These are phyloP conservation scores for Taeniopygia guttata DNA, from an alignment of 2,797 vertebrate genomes.

Conservation along the genomic window DNA sequence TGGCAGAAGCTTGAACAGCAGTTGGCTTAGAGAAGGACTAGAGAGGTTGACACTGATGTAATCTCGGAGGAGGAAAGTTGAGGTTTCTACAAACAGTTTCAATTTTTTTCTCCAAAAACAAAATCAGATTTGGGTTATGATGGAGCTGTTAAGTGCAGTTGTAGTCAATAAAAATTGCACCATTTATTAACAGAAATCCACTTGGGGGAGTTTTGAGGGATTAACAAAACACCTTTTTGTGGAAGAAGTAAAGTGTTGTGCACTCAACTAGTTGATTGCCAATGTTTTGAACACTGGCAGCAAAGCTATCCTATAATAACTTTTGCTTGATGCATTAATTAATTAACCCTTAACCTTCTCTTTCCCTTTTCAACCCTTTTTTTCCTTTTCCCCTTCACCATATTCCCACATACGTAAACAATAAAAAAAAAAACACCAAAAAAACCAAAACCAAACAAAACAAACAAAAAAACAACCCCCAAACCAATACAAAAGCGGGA, in stretches of 20 bases:
- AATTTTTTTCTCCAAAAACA: neutral
- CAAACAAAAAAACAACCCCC: slow-evolving; percentile 51
- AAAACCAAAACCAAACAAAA: neutral
- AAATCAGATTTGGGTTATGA: slow-evolving; percentile 3
- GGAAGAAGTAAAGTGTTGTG: slow-evolving; percentile 7
- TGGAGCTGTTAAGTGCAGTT: slow-evolving; percentile 20
- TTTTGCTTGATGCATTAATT: slow-evolving; percentile 90
- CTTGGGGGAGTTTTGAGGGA: neutral
- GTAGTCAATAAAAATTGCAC: slow-evolving; percentile 16
- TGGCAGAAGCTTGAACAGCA: slow-evolving; percentile 71
- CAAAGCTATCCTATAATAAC: slow-evolving; percentile 81
- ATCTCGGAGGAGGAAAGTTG: neutral
- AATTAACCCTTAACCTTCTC: slow-evolving; percentile 92
- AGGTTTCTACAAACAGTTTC: neutral
- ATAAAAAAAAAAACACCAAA: slow-evolving; percentile 13
- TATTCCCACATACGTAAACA: slow-evolving; percentile 73
- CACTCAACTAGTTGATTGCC: slow-evolving; percentile 59
- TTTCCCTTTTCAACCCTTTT: slow-evolving; percentile 85
- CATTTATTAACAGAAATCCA: slow-evolving; percentile 1
- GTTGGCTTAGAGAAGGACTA: slow-evolving; percentile 6
- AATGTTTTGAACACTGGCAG: slow-evolving; percentile 77
- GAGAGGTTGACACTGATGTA: neutral
- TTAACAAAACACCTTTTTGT: neutral
- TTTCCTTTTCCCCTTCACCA: slow-evolving; percentile 76
- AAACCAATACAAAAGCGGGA: slow-evolving; percentile 89